Evolutionary conservation across 2,113 vertebrate genomes (phyloP).

Genomic region (Laticauda colubrina): DNA sequence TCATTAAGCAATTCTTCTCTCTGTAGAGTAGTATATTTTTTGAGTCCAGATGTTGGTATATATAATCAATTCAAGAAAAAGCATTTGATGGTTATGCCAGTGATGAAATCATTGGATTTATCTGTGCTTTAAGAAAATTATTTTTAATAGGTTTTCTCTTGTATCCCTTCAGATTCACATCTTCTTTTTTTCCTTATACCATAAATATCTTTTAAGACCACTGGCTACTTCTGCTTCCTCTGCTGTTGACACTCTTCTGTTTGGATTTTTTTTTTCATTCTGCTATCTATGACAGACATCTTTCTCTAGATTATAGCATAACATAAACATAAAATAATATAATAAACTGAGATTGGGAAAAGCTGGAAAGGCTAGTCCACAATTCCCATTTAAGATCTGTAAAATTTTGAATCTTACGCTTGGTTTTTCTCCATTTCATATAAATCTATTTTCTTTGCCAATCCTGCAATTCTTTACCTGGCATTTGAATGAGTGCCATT

Average conservation of each 20-base stretch:
- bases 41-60: too few relatives aligned
- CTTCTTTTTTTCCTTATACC: neutral
- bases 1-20: too few relatives aligned
- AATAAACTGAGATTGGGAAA: neutral
- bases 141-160: neutral
- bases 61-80: too few relatives aligned
- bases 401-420: neutral
- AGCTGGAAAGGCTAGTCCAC: neutral
- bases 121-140: neutral
- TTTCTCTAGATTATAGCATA: neutral
- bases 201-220: neutral
- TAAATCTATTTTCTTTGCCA: neutral
- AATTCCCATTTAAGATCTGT: neutral
- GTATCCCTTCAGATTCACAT: neutral
- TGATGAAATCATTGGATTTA: too few relatives aligned
- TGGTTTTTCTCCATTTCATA: neutral
- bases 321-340: neutral
- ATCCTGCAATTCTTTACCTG: neutral
- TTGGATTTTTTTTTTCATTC: neutral
- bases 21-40: too few relatives aligned
- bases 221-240: neutral
- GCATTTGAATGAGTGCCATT: neutral
- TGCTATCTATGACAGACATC: neutral
- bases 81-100: too few relatives aligned
- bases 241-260: neutral